phyloP scores from a whole-genome alignment of 2,888 invertebrate species.

The Polietes domitor region DNA sequence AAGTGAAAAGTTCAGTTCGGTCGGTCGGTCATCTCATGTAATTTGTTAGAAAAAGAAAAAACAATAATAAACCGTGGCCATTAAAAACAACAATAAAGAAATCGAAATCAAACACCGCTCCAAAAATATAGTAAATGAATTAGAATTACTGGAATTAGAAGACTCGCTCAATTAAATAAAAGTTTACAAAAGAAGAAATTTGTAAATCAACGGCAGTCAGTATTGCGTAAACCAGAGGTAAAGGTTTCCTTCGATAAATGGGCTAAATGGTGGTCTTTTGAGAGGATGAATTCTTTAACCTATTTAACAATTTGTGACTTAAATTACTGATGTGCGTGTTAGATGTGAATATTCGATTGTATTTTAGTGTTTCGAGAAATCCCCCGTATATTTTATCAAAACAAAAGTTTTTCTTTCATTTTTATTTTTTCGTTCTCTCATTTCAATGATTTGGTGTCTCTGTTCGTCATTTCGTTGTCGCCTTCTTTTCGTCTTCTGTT shows the following conservation, averaged over 20 bases:
- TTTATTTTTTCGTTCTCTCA: conserved; percentile 15
- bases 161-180: not conserved
- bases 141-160: not conserved
- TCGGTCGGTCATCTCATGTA: conserved; percentile 68
- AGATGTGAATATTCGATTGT: no score
- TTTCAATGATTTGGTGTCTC: conserved; percentile 56
- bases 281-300: no score
- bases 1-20: conserved; percentile 20
- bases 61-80: conserved; percentile 74
- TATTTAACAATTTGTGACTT: no score
- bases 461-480: conserved; percentile 57
- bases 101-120: conserved; percentile 44
- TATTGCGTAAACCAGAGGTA: conserved; percentile 26
- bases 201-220: not conserved
- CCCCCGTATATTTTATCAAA: not conserved
- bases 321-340: no score
- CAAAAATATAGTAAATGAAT: conserved; percentile 44
- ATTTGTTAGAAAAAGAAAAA: conserved; percentile 78
- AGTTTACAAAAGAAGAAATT: not conserved
- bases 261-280: no score
- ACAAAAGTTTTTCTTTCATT: conserved; percentile 47
- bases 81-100: conserved; percentile 70
- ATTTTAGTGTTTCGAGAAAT: not conserved
- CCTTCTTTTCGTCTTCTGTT: conserved; percentile 23
- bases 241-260: not conserved